A percentile compares a stretch with the other conserved stretches of the same genome.
Conservation (phyloP, 2,797 vertebrate genomes). For the Poeciliopsis paucimaculata region DNA sequence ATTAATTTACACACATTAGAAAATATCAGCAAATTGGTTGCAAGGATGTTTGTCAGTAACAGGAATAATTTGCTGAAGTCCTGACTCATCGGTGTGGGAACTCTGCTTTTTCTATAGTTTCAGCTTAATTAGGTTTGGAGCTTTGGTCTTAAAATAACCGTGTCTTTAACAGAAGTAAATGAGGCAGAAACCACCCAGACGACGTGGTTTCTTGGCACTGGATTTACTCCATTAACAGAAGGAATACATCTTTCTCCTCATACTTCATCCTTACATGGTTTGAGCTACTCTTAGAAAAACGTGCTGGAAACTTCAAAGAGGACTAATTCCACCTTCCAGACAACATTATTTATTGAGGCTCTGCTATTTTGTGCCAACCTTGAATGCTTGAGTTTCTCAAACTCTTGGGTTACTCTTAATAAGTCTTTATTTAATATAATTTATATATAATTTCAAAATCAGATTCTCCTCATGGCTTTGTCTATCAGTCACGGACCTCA, state of each 20-base stretch:
- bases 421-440: neutral
- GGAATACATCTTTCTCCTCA: neutral
- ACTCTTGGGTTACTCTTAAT: neutral
- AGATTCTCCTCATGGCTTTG: neutral
- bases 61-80: neutral
- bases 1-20: neutral
- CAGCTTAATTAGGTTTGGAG: neutral
- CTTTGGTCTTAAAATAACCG: neutral
- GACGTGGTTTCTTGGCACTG: neutral
- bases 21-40: neutral
- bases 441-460: neutral
- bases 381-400: neutral
- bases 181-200: slow-evolving; percentile 2
- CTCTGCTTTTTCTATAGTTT: neutral
- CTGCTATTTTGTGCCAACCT: neutral
- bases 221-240: neutral
- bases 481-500: neutral
- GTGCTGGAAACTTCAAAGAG: neutral
- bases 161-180: neutral
- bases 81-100: neutral
- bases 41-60: neutral
- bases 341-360: neutral
- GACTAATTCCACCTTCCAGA: neutral
- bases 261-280: neutral
- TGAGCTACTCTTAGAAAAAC: neutral